Evolutionary conservation across 2,888 invertebrate genomes (phyloP).

Genomic region (Neoitamus cyanurus): DNA sequence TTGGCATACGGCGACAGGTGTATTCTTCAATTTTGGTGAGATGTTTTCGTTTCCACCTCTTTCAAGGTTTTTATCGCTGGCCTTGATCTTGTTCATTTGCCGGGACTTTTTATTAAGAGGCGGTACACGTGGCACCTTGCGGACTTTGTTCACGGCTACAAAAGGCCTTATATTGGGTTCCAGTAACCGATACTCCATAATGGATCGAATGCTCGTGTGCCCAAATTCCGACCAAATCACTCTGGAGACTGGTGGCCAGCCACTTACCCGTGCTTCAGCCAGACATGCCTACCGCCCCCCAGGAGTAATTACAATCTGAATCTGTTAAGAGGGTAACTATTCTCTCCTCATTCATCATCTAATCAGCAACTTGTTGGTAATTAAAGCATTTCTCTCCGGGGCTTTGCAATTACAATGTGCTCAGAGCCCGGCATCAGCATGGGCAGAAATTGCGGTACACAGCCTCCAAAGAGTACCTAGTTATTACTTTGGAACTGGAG

Average conservation of each 20-base stretch:
- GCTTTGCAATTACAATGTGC: neutral
- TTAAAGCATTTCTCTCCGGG: neutral
- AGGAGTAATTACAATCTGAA: neutral
- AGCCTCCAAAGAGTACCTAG: neutral
- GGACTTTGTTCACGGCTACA: neutral
- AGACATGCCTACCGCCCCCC: neutral
- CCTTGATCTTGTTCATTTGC: neutral
- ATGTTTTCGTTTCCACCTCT: neutral
- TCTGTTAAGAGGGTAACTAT: neutral
- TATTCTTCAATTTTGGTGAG: neutral
- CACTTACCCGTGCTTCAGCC: neutral
- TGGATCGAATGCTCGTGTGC: neutral
- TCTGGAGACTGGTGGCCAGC: neutral
- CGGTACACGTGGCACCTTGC: neutral
- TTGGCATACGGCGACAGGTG: too few relatives aligned
- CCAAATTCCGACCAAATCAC: neutral
- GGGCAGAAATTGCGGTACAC: neutral
- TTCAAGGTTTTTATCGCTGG: neutral
- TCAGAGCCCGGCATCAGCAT: neutral
- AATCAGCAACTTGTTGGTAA: neutral
- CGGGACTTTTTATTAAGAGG: neutral
- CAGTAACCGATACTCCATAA: neutral
- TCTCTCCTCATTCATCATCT: neutral
- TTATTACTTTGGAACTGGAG: neutral
- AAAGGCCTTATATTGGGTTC: neutral